Evolutionary conservation across 1,140 invertebrate species (phyloP).

Genomic region (Platorchestia sp.): DNA sequence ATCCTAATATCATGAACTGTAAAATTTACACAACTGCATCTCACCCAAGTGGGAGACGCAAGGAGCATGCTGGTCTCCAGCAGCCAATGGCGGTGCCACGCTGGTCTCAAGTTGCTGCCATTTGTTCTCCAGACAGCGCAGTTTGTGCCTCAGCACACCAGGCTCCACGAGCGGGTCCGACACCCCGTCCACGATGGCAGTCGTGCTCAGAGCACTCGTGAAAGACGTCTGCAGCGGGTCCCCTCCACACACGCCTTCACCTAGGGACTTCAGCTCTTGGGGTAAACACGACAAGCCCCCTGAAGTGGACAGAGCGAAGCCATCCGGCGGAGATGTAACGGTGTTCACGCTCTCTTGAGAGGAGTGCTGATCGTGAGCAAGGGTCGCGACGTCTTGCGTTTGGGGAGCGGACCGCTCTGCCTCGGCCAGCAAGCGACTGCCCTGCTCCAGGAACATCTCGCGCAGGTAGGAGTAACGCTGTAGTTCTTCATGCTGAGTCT

Average conservation of each 20-base stretch:
- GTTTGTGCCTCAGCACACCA: constrained; percentile 11
- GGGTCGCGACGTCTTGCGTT: neutral
- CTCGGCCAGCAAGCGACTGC: constrained; percentile 19
- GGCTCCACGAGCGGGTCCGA: neutral
- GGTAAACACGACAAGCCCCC: neutral
- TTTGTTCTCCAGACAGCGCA: constrained; percentile 16
- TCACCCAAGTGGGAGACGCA: constrained; percentile 17
- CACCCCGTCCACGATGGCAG: neutral
- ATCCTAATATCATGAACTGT: neutral
- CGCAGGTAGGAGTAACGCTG: constrained; percentile 44
- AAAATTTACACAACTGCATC: neutral
- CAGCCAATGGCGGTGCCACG: neutral
- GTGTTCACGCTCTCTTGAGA: neutral
- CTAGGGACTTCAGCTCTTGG: neutral
- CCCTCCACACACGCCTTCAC: neutral
- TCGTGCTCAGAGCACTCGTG: constrained; percentile 33
- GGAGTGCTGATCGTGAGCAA: neutral
- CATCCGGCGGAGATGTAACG: neutral
- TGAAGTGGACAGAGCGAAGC: neutral
- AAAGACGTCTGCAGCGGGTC: neutral
- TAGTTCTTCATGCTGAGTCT: constrained; percentile 26
- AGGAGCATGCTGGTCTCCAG: neutral
- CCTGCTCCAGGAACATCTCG: constrained; percentile 45
- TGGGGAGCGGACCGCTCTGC: neutral
- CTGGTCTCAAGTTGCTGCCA: constrained; percentile 38